These are phyloP conservation scores for Netelia inedita DNA, from an alignment of 2,888 invertebrate genomes.

Conservation along the genomic window DNA sequence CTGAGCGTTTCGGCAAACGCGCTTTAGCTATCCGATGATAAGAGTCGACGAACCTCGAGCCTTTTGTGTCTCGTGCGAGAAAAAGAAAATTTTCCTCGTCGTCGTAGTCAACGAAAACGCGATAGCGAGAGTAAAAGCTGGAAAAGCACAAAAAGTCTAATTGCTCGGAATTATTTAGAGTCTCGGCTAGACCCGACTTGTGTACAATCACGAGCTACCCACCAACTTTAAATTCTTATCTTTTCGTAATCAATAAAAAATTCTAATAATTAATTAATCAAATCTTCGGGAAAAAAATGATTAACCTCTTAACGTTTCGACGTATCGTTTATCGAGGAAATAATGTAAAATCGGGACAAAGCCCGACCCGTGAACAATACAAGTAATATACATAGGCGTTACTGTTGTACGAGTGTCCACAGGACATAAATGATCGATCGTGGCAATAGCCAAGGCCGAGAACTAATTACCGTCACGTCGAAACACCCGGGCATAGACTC, in stretches of 20 bases:
- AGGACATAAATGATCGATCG: slow-evolving; percentile 71
- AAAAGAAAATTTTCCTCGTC: slow-evolving; percentile 59
- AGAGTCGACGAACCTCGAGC: slow-evolving; percentile 70
- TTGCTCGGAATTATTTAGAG: slow-evolving; percentile 74
- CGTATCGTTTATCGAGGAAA: slow-evolving; percentile 25
- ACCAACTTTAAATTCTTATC: no score
- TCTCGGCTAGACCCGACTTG: slow-evolving; percentile 59
- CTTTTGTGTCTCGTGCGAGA: slow-evolving; percentile 55
- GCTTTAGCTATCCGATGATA: slow-evolving; percentile 75
- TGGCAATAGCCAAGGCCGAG: slow-evolving; percentile 61
- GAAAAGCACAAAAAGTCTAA: slow-evolving; percentile 60
- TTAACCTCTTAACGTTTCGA: background rate
- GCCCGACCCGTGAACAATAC: slow-evolving; percentile 48
- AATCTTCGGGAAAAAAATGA: background rate
- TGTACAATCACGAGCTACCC: background rate
- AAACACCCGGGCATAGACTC: slow-evolving; percentile 55
- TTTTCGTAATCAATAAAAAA: background rate
- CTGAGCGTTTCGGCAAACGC: slow-evolving; percentile 73
- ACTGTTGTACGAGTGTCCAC: slow-evolving; percentile 55
- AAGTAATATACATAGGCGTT: slow-evolving; percentile 9
- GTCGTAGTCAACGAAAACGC: slow-evolving; percentile 65
- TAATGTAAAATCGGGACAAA: slow-evolving; percentile 45
- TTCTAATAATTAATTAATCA: no score
- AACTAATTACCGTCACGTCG: slow-evolving; percentile 73
- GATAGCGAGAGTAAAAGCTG: background rate